Percentiles rank a stretch among this genome's conserved stretches.
These are phyloP conservation scores for Xanthia icteritia DNA, from an alignment of 2,888 invertebrate species.

Conservation along the genomic window DNA sequence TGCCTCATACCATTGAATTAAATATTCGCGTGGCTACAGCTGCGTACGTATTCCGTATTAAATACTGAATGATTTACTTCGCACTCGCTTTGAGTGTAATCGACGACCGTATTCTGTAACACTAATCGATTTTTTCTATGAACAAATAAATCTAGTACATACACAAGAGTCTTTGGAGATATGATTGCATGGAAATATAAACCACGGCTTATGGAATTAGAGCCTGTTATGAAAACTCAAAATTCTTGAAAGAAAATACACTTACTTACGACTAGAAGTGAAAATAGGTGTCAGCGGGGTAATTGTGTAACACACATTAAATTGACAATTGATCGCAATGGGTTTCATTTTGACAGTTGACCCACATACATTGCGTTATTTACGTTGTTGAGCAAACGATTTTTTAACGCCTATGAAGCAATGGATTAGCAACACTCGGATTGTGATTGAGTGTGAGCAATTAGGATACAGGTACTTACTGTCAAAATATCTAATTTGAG, in stretches of 20 bases:
- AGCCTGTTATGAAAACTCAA: background rate
- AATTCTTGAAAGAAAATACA: background rate
- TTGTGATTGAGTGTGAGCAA: too few relatives aligned
- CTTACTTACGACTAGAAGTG: background rate
- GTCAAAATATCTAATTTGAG: background rate
- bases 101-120: conserved; percentile 22
- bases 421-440: too few relatives aligned
- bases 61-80: background rate
- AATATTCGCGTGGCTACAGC: background rate
- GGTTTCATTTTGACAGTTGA: too few relatives aligned
- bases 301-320: too few relatives aligned
- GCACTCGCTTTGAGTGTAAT: conserved; percentile 11
- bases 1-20: too few relatives aligned
- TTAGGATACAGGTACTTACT: background rate
- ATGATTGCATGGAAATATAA: background rate
- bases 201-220: background rate
- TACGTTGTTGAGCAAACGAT: too few relatives aligned
- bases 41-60: background rate
- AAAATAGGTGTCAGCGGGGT: background rate
- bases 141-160: background rate
- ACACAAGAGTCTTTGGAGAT: background rate
- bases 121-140: background rate
- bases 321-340: too few relatives aligned
- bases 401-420: too few relatives aligned
- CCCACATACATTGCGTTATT: too few relatives aligned